Percentiles rank a stretch among this genome's conserved stretches.
These are phyloP conservation scores for Campoletis sonorensis DNA, from an alignment of 1,140 invertebrate species.

Conservation along the genomic window DNA sequence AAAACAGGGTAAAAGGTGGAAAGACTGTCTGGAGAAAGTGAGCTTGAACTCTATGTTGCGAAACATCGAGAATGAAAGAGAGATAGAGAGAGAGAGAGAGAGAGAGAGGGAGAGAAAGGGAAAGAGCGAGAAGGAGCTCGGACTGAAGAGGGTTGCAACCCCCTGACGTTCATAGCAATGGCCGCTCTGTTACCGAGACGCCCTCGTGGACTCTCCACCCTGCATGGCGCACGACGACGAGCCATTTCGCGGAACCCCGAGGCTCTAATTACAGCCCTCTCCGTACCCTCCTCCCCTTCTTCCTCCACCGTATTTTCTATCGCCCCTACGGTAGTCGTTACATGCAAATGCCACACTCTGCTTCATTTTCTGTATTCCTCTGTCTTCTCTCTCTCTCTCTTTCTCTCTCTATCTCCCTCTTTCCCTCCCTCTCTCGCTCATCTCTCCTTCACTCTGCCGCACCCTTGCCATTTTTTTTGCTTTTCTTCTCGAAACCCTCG, in stretches of 20 bases:
- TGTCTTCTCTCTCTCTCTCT: constrained; percentile 45
- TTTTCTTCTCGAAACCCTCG: neutral
- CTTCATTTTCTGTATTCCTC: neutral
- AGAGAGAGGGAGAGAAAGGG: constrained; percentile 35
- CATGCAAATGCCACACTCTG: constrained; percentile 74
- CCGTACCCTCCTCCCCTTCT: constrained; percentile 53
- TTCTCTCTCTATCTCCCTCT: constrained; percentile 30
- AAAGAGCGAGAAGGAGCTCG: constrained; percentile 26
- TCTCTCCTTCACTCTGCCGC: neutral
- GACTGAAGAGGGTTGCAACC: constrained; percentile 44
- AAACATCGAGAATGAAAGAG: constrained; percentile 34
- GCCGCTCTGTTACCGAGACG: constrained; percentile 42
- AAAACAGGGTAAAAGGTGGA: constrained; percentile 31
- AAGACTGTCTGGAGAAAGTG: constrained; percentile 23
- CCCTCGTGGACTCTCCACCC: constrained; percentile 39
- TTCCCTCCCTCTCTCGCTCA: constrained; percentile 40
- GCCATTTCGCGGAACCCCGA: constrained; percentile 65
- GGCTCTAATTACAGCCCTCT: constrained; percentile 73
- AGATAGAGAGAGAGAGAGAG: constrained; percentile 39
- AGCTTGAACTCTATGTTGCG: constrained; percentile 20
- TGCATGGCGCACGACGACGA: constrained; percentile 52
- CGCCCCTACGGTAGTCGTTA: constrained; percentile 64
- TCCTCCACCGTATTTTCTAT: constrained; percentile 50
- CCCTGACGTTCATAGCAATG: constrained; percentile 49
- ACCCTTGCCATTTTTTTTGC: constrained; percentile 24